Base-by-base conservation (phyloP, 2,113 vertebrate genomes). In the Speoplatyrhinus poulsoni region DNA sequence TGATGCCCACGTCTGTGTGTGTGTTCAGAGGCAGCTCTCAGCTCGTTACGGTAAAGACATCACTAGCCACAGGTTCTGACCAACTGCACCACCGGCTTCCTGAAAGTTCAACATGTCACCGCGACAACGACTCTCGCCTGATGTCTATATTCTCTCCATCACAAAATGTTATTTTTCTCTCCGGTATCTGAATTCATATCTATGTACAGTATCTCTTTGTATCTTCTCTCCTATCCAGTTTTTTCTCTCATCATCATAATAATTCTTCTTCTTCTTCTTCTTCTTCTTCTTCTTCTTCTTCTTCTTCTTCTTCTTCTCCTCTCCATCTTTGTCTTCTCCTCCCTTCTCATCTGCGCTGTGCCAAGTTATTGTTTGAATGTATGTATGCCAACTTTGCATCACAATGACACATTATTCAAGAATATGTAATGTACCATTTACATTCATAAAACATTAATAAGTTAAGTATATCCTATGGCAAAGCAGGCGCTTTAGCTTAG, bases 31-130 rank as follows among this genome's bases (percentile, higher is more conserved):
- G 72, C 65, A 73, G 75, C 82, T 74, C 75, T 75, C 55, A 79
- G 82, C 84, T 88, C 82, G 85, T 89, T 88, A 87, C 82, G 72
- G 82, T 82, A 76, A 84, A 77, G 82, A 84, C 63, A 12, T 72
- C 76, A 13, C 79, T 78, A 73, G 86, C 73, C 82, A 83, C 77
- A 77, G 75, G 86, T 81, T 88, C 80, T 79, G 76, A 71, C 62
- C 75, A 86, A 61, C 82, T 79, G 82, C 81, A 82, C 79, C 73
- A 58, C 77, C 79, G 79, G 80, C 55, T 86, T 60, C 62, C 62
- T 69, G 19, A 66, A 12, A 50, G n/a, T 12, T 11, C 16, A 8
- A 4, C 41, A 50, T 60, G 57, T 33, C 64, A n/a, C 59, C 49
- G n/a, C 26, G 16, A 12, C 36, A 41, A 41, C 6, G 36, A 4